Evolutionary conservation across 2,113 vertebrate genomes (phyloP).

Genomic region (Laticauda laticaudata): DNA sequence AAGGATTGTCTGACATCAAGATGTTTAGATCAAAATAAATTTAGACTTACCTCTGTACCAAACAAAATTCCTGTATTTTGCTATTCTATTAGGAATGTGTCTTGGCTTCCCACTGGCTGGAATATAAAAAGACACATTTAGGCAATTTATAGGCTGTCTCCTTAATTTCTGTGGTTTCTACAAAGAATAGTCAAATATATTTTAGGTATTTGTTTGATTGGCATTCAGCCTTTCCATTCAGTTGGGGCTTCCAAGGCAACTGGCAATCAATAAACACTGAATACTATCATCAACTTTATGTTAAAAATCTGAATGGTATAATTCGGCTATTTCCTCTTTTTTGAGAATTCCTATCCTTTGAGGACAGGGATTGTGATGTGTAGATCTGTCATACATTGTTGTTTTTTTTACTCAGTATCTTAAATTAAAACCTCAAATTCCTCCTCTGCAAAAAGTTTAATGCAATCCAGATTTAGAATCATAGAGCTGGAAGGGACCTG

Average conservation of each 20-base stretch:
- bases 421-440: not conserved
- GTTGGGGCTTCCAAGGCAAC: not conserved
- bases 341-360: not conserved
- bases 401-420: not conserved
- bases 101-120: not conserved
- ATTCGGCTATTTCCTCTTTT: not conserved
- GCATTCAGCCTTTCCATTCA: not conserved
- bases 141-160: not conserved
- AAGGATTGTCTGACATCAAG: not conserved
- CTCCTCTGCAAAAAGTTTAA: not conserved
- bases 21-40: not conserved
- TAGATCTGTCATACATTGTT: not conserved
- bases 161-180: not conserved
- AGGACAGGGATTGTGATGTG: not conserved
- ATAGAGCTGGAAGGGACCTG: no score
- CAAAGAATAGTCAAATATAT: not conserved
- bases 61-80: not conserved
- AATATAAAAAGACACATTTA: not conserved
- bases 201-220: not conserved
- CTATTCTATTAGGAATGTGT: not conserved
- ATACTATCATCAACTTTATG: not conserved
- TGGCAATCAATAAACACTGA: not conserved
- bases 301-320: not conserved
- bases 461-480: not conserved
- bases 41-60: not conserved